phyloP scores from a whole-genome alignment of 2,888 invertebrate species.

The Phragmatobia fuliginosa region DNA sequence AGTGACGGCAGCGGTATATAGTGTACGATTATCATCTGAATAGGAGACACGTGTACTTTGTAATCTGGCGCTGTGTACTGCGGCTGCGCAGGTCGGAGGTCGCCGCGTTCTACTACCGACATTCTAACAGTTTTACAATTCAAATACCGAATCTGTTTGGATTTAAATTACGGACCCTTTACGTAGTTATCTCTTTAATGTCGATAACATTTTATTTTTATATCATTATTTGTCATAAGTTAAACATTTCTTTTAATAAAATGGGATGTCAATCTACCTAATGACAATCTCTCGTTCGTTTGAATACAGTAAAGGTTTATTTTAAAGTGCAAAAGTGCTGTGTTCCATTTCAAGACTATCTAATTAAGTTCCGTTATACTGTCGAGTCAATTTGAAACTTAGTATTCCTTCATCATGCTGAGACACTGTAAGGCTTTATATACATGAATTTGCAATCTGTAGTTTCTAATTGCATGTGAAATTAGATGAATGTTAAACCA shows the following conservation, averaged over 20 bases:
- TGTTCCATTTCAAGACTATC: slow-evolving; percentile 18
- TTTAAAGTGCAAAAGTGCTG: slow-evolving; percentile 1
- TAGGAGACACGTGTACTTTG: slow-evolving; percentile 66
- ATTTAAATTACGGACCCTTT: slow-evolving; percentile 25
- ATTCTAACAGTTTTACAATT: slow-evolving; percentile 60
- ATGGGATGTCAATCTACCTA: background rate
- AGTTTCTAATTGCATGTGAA: background rate
- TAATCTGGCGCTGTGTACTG: slow-evolving; percentile 58
- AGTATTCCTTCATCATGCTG: slow-evolving; percentile 24
- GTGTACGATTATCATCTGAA: slow-evolving; percentile 77
- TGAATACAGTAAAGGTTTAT: slow-evolving; percentile 10
- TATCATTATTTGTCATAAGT: slow-evolving; percentile 26
- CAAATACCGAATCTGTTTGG: slow-evolving; percentile 57
- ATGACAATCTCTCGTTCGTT: slow-evolving; percentile 4
- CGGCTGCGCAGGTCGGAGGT: slow-evolving; percentile 60
- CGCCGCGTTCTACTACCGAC: slow-evolving; percentile 50
- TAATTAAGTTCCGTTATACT: slow-evolving; percentile 38
- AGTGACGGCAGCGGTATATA: slow-evolving; percentile 63
- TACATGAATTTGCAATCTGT: slow-evolving; percentile 8
- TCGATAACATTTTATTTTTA: slow-evolving; percentile 33
- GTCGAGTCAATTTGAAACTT: slow-evolving; percentile 31
- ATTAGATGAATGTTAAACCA: slow-evolving; percentile 20
- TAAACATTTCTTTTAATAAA: slow-evolving; percentile 9
- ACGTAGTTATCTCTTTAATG: slow-evolving; percentile 25
- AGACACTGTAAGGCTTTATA: slow-evolving; percentile 17